Conservation (phyloP, 2,888 invertebrate genomes). For the Physocephala rufipes region DNA sequence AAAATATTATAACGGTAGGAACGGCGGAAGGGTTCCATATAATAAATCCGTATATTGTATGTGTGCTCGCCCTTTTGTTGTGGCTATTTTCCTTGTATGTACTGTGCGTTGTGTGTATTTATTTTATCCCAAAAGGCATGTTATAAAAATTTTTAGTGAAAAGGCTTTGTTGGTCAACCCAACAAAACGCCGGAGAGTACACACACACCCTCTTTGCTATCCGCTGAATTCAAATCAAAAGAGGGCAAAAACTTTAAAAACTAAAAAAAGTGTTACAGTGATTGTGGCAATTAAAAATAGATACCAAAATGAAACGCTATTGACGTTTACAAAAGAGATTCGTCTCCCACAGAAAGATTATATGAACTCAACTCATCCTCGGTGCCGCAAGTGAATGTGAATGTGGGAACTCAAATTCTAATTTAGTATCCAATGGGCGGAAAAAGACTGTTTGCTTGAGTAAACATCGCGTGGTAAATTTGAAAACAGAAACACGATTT, state of each 20-base stretch:
- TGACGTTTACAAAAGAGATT: conserved; percentile 1
- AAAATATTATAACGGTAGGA: conserved; percentile 5
- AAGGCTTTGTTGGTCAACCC: conserved; percentile 12
- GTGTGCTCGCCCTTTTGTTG: background rate
- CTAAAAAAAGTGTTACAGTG: conserved; percentile 9
- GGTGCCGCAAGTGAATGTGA: no score
- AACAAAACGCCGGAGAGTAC: conserved; percentile 20
- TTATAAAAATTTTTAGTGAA: conserved; percentile 42
- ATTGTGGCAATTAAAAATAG: background rate
- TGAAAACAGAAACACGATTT: no score
- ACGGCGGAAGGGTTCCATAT: background rate
- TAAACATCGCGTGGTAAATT: no score
- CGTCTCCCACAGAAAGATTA: conserved; percentile 15
- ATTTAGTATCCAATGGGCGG: no score
- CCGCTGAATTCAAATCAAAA: background rate
- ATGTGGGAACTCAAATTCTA: no score
- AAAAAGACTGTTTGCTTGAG: no score
- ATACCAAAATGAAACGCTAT: background rate
- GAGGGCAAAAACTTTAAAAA: background rate
- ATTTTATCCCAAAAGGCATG: background rate
- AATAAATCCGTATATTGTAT: background rate
- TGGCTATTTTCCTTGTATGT: background rate
- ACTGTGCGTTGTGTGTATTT: background rate
- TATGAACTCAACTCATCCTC: conserved; percentile 9
- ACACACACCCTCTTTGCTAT: background rate